Evolutionary conservation across 2,113 vertebrate genomes (phyloP).

Genomic region (Neotragus pygmaeus): DNA sequence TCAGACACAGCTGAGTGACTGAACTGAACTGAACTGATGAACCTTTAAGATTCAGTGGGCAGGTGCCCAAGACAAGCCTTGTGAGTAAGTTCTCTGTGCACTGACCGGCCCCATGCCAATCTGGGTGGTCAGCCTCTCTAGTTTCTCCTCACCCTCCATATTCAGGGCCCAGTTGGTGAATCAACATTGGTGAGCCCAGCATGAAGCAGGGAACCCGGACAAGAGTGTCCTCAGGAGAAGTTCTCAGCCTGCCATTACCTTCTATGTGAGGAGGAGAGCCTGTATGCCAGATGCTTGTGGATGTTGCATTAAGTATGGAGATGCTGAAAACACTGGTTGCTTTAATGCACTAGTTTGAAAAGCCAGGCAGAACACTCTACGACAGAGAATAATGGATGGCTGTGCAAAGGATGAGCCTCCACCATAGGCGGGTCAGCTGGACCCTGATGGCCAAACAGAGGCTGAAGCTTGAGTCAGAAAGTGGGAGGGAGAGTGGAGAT

Average conservation of each 20-base stretch:
- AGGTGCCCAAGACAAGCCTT: neutral
- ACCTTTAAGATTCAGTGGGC: neutral
- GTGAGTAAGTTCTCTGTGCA: neutral
- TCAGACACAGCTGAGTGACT: fast-evolving
- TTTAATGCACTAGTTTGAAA: neutral
- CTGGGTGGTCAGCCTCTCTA: neutral
- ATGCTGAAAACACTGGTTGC: neutral
- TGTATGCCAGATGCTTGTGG: neutral
- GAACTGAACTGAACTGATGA: neutral
- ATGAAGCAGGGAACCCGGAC: neutral
- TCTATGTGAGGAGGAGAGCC: neutral
- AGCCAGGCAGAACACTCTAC: neutral
- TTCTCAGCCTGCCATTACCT: neutral
- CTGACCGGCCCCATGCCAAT: neutral
- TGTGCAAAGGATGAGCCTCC: neutral
- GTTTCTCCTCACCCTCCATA: neutral
- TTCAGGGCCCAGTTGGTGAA: neutral
- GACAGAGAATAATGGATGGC: neutral
- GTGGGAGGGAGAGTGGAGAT: neutral
- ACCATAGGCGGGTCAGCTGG: neutral
- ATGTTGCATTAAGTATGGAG: neutral
- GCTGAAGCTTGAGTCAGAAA: neutral
- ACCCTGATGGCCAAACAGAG: neutral
- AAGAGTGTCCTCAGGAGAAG: neutral
- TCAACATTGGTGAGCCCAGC: neutral